These are phyloP conservation scores for Taenaris catops DNA, from an alignment of 2,888 invertebrate species.

Conservation along the genomic window DNA sequence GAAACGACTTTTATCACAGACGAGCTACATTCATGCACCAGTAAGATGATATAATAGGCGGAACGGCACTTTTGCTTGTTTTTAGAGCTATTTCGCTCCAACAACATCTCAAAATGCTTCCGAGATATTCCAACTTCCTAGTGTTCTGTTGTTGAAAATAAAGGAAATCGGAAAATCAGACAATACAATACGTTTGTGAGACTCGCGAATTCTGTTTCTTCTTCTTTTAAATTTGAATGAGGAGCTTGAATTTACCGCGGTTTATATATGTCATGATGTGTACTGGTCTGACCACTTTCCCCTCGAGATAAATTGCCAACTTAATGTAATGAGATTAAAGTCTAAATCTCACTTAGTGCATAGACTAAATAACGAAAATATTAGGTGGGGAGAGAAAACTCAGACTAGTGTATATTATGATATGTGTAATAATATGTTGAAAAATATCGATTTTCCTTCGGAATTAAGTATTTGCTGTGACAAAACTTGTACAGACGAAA, in stretches of 20 bases:
- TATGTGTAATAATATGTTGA: not conserved
- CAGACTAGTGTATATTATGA: not conserved
- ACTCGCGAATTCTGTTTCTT: too few relatives aligned
- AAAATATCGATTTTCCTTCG: not conserved
- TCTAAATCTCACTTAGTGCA: not conserved
- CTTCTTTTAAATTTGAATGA: too few relatives aligned
- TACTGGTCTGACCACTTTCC: not conserved
- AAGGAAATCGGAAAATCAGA: too few relatives aligned
- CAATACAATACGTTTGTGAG: too few relatives aligned
- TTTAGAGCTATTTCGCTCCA: constrained; percentile 6
- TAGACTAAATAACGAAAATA: not conserved
- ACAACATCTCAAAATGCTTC: constrained; percentile 1
- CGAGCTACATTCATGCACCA: constrained; percentile 15
- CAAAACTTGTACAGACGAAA: not conserved
- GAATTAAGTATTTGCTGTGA: not conserved
- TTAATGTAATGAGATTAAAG: not conserved
- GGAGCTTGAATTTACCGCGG: too few relatives aligned
- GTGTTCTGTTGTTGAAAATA: too few relatives aligned
- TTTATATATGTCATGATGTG: not conserved
- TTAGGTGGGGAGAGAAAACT: not conserved
- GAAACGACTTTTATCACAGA: constrained; percentile 12
- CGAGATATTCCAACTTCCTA: constrained; percentile 4
- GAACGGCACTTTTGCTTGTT: constrained; percentile 8
- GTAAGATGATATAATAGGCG: constrained; percentile 15
- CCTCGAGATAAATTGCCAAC: not conserved